Conservation (phyloP, 2,113 vertebrate genomes). For the Tyrannus savana region DNA sequence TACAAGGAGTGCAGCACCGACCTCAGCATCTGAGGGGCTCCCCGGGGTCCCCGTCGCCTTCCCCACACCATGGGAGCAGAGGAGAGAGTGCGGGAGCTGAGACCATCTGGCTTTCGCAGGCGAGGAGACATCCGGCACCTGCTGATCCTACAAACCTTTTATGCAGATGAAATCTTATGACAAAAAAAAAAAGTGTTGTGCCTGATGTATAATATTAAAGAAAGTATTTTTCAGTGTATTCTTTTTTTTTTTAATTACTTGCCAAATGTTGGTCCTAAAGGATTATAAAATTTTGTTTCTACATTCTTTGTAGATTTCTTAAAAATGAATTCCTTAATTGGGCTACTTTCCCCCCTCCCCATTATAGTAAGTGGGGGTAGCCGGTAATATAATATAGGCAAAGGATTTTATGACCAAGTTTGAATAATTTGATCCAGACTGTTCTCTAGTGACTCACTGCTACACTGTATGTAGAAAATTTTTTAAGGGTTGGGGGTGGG, state of each 20-base stretch:
- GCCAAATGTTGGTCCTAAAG: constrained; percentile 81
- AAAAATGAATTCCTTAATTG: constrained; percentile 61
- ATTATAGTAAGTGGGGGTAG: constrained; percentile 67
- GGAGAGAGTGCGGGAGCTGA: constrained; percentile 34
- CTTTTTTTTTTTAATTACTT: constrained; percentile 78
- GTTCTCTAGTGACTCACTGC: constrained; percentile 68
- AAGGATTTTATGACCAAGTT: constrained; percentile 68
- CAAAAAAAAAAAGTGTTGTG: constrained; percentile 74
- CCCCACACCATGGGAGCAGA: constrained; percentile 37
- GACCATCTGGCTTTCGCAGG: constrained; percentile 44
- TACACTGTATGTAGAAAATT: constrained; percentile 68
- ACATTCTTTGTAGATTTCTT: constrained; percentile 72
- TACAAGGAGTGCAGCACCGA: constrained; percentile 95
- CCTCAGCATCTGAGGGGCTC: constrained; percentile 91
- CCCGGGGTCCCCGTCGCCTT: not conserved
- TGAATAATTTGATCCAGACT: constrained; percentile 69
- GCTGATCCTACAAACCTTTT: constrained; percentile 70
- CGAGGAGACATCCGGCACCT: constrained; percentile 49
- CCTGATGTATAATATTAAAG: constrained; percentile 85
- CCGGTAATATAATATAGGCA: constrained; percentile 68
- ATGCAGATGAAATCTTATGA: constrained; percentile 76
- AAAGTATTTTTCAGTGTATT: constrained; percentile 85
- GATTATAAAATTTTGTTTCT: constrained; percentile 77
- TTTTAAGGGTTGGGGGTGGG: constrained; percentile 57
- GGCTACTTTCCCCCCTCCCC: constrained; percentile 54